Evolutionary conservation across 1,140 invertebrate species (phyloP).

Genomic region (Drosophila ogumai): DNA sequence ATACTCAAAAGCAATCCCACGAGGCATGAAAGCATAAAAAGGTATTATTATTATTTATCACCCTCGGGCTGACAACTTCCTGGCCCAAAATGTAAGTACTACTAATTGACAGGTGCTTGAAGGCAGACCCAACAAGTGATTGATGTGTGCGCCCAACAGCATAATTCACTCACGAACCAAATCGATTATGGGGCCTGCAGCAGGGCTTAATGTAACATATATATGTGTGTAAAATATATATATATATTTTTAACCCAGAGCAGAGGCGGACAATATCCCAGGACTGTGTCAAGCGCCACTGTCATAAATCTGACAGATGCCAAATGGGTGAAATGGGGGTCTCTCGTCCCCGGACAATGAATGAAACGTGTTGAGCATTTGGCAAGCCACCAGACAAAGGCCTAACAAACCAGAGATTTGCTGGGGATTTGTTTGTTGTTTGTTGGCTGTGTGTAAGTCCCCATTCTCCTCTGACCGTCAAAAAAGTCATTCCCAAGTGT

Average conservation of each 20-base stretch:
- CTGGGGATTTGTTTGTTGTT: slow-evolving; percentile 47
- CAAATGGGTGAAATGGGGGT: slow-evolving; percentile 55
- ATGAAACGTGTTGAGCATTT: slow-evolving; percentile 73
- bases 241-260: slow-evolving; percentile 14
- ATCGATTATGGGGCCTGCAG: slow-evolving; percentile 49
- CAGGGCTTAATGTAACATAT: slow-evolving; percentile 11
- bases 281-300: slow-evolving; percentile 54
- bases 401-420: slow-evolving; percentile 44
- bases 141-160: slow-evolving; percentile 31
- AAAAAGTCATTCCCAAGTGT: slow-evolving; percentile 38
- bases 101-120: slow-evolving; percentile 42
- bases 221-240: slow-evolving; percentile 4
- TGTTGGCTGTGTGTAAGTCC: slow-evolving; percentile 6
- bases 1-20: neutral
- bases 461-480: neutral
- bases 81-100: slow-evolving; percentile 36
- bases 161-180: slow-evolving; percentile 31
- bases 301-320: slow-evolving; percentile 72
- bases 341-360: slow-evolving; percentile 4
- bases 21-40: neutral
- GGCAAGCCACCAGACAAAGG: slow-evolving; percentile 53
- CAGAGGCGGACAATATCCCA: neutral
- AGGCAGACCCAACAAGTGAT: slow-evolving; percentile 38
- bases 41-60: slow-evolving; percentile 33
- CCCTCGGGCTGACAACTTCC: slow-evolving; percentile 12